phyloP scores from a whole-genome alignment of 2,797 vertebrate species.

The Apogon talboti region DNA sequence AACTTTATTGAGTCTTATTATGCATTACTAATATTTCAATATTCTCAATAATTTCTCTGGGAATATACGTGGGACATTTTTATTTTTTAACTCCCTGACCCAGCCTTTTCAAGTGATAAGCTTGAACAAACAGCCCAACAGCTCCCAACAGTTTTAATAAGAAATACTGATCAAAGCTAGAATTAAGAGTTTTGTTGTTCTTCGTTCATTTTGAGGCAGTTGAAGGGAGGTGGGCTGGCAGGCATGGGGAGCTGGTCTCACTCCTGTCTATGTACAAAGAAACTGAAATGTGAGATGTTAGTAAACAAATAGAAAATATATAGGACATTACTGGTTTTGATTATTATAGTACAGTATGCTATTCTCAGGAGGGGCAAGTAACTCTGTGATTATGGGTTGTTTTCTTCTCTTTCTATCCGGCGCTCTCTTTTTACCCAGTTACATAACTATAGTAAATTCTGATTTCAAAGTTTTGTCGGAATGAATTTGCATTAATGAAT shows the following conservation, averaged over 20 bases:
- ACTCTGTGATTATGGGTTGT: conserved; percentile 33
- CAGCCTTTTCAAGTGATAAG: conserved; percentile 72
- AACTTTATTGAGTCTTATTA: conserved; percentile 54
- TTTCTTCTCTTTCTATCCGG: conserved; percentile 20
- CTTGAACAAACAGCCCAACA: conserved; percentile 68
- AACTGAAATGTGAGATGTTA: conserved; percentile 55
- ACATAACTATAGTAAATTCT: conserved; percentile 54
- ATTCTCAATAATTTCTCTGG: conserved; percentile 45
- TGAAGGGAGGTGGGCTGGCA: conserved; percentile 59
- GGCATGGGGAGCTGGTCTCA: conserved; percentile 45
- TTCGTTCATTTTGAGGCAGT: conserved; percentile 57
- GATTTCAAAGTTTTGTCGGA: conserved; percentile 59
- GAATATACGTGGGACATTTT: conserved; percentile 31
- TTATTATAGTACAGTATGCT: conserved; percentile 51
- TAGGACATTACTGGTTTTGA: conserved; percentile 70
- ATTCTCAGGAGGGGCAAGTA: conserved; percentile 58
- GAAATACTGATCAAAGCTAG: conserved; percentile 77
- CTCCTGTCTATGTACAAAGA: conserved; percentile 67
- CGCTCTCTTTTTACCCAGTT: conserved; percentile 25
- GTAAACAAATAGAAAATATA: conserved; percentile 74
- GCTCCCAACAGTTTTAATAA: conserved; percentile 72
- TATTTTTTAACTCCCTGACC: conserved; percentile 59
- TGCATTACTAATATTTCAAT: conserved; percentile 39
- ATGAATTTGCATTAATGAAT: conserved; percentile 61
- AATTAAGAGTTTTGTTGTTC: conserved; percentile 75